These are phyloP conservation scores for Heliocidaris tuberculata DNA, from an alignment of 35 echinoderm and acorn worm species.

Conservation along the genomic window DNA sequence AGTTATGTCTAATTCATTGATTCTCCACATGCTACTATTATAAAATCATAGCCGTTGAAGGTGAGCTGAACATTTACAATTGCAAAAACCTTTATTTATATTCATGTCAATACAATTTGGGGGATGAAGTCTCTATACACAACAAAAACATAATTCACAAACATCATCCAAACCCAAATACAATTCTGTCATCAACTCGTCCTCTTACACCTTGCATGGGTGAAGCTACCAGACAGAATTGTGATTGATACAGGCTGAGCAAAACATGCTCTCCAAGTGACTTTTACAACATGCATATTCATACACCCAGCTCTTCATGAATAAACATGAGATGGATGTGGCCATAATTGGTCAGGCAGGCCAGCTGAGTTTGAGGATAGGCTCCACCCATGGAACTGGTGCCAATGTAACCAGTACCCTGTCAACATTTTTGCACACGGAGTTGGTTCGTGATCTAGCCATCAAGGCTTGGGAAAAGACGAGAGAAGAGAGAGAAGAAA, in stretches of 20 bases:
- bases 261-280: neutral
- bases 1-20: too few species aligned
- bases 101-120: neutral
- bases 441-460: neutral
- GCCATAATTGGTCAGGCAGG: slow-evolving; percentile 36
- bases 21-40: too few species aligned
- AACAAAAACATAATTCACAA: neutral
- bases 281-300: neutral
- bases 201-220: neutral
- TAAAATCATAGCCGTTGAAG: too few species aligned
- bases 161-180: neutral
- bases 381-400: neutral
- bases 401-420: slow-evolving; percentile 8
- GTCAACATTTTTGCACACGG: neutral
- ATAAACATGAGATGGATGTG: slow-evolving; percentile 27
- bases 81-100: neutral
- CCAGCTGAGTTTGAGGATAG: slow-evolving; percentile 9
- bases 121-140: neutral
- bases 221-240: neutral
- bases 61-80: neutral
- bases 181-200: neutral
- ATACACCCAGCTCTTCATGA: neutral
- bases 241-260: neutral
- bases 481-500: neutral
- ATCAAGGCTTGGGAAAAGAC: neutral